A percentile compares a stretch with the other conserved stretches of the same genome.
Conservation (phyloP, 2,113 vertebrate genomes). For the Pygoscelis adeliae region DNA sequence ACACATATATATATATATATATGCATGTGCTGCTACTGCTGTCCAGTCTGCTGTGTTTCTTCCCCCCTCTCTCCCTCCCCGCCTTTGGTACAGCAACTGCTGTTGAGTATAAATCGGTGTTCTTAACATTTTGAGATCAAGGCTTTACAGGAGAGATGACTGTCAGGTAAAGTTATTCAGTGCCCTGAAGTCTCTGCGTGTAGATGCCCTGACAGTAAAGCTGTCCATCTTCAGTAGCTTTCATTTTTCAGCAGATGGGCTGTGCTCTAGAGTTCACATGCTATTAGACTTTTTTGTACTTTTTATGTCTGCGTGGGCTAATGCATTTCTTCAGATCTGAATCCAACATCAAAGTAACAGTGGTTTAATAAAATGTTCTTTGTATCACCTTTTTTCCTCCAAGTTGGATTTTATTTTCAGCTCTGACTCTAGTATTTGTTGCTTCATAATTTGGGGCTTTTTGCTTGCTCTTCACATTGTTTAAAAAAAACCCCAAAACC, state of each 20-base stretch:
- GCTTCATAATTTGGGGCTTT: background rate
- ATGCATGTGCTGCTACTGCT: background rate
- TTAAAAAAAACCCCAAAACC: background rate
- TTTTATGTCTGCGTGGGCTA: background rate
- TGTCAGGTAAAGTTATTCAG: background rate
- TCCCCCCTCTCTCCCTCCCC: too few species aligned
- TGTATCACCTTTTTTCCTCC: background rate
- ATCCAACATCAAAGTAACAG: background rate
- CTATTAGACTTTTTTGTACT: background rate
- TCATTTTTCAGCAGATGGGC: background rate
- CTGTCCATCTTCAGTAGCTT: background rate
- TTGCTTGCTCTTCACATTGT: constrained; percentile 38
- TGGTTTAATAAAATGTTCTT: background rate
- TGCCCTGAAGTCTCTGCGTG: background rate
- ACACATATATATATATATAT: background rate
- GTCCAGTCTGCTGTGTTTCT: background rate
- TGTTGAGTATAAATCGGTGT: background rate
- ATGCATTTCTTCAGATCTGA: background rate
- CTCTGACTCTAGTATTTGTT: constrained; percentile 1
- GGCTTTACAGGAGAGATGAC: background rate
- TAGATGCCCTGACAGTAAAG: background rate
- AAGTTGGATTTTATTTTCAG: constrained; percentile 29
- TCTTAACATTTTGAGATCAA: background rate
- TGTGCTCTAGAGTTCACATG: background rate
- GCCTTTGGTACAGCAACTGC: background rate